Evolutionary conservation across 92 coral and sea anemone species (phyloP).

Genomic region (Paramuricea clavata): DNA sequence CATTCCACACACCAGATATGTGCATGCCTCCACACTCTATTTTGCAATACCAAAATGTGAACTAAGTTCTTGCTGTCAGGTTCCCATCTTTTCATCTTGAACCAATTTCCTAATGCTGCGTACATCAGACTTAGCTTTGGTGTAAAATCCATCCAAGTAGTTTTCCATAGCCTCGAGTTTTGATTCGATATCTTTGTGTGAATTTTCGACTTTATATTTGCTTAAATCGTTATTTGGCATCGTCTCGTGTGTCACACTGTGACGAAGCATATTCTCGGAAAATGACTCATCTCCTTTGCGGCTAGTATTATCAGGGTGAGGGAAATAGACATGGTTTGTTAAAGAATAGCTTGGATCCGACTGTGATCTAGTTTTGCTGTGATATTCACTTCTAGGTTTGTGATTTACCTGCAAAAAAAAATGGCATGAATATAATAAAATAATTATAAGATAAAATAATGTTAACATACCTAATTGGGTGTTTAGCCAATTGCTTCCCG

Average conservation of each 20-base stretch:
- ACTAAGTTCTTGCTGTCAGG: neutral
- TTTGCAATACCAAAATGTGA: neutral
- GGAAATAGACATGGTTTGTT: neutral
- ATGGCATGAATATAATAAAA: neutral
- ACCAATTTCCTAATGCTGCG: constrained; percentile 67
- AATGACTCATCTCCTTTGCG: neutral
- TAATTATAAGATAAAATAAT: too few relatives aligned
- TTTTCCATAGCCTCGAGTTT: constrained; percentile 82
- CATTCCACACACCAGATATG: neutral
- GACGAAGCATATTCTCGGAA: neutral
- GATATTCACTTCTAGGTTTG: neutral
- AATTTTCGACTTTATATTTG: neutral
- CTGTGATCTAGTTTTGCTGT: neutral
- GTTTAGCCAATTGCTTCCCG: too few relatives aligned
- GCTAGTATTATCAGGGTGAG: neutral
- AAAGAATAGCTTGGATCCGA: neutral
- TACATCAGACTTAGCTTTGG: constrained; percentile 86
- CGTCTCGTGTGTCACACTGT: neutral
- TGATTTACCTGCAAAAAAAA: neutral
- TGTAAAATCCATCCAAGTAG: constrained; percentile 86
- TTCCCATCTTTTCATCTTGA: neutral
- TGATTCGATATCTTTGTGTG: constrained; percentile 67
- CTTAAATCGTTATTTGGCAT: neutral
- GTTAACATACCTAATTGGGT: too few relatives aligned
- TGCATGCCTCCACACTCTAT: neutral